Evolutionary conservation across 2,888 invertebrate species (phyloP).

Genomic region (Eurytoma adleriae): DNA sequence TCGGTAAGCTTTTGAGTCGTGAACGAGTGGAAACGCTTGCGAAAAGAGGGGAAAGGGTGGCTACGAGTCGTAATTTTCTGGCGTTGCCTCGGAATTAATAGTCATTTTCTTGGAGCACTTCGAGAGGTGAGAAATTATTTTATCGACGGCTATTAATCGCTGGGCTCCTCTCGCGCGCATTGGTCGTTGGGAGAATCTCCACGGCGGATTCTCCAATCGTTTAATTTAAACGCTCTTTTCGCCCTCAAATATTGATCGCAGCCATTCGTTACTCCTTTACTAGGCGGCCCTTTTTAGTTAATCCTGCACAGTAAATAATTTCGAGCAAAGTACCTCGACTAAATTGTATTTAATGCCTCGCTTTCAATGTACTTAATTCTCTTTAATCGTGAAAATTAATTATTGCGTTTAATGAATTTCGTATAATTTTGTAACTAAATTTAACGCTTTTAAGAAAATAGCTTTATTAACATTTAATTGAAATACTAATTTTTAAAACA

Average conservation of each 20-base stretch:
- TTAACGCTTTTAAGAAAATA: too few species aligned
- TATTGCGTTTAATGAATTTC: too few species aligned
- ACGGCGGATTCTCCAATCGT: constrained; percentile 4
- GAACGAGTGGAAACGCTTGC: too few species aligned
- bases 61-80: constrained; percentile 26
- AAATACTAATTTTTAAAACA: too few species aligned
- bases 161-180: constrained; percentile 4
- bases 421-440: too few species aligned
- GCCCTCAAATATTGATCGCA: constrained; percentile 2
- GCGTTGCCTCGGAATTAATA: constrained; percentile 33
- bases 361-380: too few species aligned
- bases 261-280: background rate
- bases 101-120: constrained; percentile 19
- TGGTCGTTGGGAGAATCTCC: background rate
- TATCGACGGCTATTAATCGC: constrained; percentile 24
- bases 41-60: background rate
- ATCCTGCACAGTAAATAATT: background rate
- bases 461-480: too few species aligned
- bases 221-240: constrained; percentile 19
- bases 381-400: too few species aligned
- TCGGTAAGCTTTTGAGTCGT: background rate
- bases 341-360: too few species aligned
- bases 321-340: background rate
- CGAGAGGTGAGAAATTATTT: constrained; percentile 29
- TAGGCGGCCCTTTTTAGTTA: background rate